These are phyloP conservation scores for Halesus radiatus DNA, from an alignment of 1,140 invertebrate genomes.

Conservation along the genomic window DNA sequence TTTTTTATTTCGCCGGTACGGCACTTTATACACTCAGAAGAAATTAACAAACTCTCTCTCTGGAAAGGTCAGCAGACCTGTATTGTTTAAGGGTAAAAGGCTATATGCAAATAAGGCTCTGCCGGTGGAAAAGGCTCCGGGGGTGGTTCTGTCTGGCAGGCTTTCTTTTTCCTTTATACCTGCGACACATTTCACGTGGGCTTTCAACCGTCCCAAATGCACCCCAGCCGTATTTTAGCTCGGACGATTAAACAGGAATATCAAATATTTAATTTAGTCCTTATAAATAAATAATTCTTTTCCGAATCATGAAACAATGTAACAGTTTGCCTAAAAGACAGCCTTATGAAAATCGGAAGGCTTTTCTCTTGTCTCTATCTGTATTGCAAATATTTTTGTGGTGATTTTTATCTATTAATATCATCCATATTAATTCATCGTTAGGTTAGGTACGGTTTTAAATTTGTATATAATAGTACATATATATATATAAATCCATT, in stretches of 20 bases:
- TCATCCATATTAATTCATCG: too few relatives aligned
- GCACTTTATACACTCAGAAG: not conserved
- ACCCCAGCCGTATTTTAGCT: not conserved
- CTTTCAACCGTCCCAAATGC: slow-evolving; percentile 13
- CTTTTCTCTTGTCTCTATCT: too few relatives aligned
- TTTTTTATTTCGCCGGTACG: not conserved
- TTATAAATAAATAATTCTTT: slow-evolving; percentile 11
- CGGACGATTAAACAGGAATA: slow-evolving; percentile 13
- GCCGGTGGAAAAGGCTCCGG: not conserved
- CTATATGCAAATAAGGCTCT: slow-evolving; percentile 16
- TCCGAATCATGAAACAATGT: too few relatives aligned
- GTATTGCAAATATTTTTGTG: too few relatives aligned
- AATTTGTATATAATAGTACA: too few relatives aligned
- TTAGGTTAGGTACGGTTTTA: too few relatives aligned
- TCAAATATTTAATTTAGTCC: slow-evolving; percentile 23
- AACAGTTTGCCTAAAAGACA: too few relatives aligned
- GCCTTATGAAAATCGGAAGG: too few relatives aligned
- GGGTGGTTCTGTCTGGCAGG: not conserved
- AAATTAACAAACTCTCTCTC: slow-evolving; percentile 5
- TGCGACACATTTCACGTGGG: slow-evolving; percentile 18
- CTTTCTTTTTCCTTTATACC: slow-evolving; percentile 26
- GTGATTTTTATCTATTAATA: too few relatives aligned
- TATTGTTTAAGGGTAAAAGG: not conserved
- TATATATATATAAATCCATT: too few relatives aligned
- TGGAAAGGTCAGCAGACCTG: slow-evolving; percentile 3